Evolutionary conservation across 2,797 vertebrate genomes (phyloP).

Genomic region (Emydoidea blandingii): DNA sequence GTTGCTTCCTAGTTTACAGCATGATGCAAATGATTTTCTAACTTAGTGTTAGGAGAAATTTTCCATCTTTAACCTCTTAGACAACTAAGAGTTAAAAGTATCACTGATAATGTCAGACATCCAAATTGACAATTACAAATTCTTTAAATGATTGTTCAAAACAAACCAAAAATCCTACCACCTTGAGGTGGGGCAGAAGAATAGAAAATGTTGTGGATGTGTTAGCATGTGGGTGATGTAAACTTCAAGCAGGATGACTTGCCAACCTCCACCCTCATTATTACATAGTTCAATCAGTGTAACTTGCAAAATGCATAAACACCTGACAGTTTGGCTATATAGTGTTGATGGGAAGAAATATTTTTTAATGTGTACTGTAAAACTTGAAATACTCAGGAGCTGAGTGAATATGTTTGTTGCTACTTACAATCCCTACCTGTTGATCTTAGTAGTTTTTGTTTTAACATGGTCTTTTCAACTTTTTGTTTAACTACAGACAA

Average conservation of each 20-base stretch:
- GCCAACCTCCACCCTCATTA: conserved; percentile 80
- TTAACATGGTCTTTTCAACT: conserved; percentile 85
- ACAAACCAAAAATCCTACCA: conserved; percentile 82
- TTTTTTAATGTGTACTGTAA: conserved; percentile 89
- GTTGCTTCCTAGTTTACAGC: conserved; percentile 94
- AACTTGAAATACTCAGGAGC: conserved; percentile 89
- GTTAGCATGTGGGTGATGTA: conserved; percentile 82
- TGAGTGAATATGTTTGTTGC: conserved; percentile 85
- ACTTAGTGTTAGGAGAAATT: conserved; percentile 86
- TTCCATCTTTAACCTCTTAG: conserved; percentile 85
- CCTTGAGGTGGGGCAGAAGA: conserved; percentile 68
- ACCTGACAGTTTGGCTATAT: conserved; percentile 86
- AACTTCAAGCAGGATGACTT: conserved; percentile 80
- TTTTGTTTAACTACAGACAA: conserved; percentile 85
- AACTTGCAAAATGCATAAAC: conserved; percentile 84
- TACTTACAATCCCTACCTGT: conserved; percentile 87
- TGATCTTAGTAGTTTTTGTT: conserved; percentile 86
- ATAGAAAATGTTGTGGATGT: conserved; percentile 76
- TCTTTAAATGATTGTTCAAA: conserved; percentile 79
- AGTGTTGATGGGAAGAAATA: conserved; percentile 86
- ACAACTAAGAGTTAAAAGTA: conserved; percentile 81
- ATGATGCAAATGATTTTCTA: conserved; percentile 92
- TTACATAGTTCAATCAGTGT: conserved; percentile 85
- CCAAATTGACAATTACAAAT: conserved; percentile 77
- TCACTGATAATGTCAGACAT: conserved; percentile 80